These are phyloP conservation scores for Microtus agrestis DNA, from an alignment of 2,797 vertebrate species.

Conservation along the genomic window DNA sequence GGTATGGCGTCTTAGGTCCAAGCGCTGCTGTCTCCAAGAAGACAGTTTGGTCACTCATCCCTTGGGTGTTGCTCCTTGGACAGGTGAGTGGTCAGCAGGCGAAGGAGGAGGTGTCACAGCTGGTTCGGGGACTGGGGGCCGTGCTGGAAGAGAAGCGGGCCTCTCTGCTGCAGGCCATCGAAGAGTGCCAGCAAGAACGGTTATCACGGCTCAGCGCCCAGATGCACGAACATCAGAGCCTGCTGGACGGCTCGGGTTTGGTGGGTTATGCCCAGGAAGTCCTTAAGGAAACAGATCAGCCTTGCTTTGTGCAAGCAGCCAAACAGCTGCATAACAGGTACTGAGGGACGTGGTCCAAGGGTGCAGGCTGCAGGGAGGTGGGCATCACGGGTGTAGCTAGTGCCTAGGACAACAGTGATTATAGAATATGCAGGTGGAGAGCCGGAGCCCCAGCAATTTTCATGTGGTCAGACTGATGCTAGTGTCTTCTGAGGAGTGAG, in stretches of 20 bases:
- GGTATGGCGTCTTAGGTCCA: background rate
- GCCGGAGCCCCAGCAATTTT: background rate
- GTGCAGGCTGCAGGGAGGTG: background rate
- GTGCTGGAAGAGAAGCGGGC: constrained; percentile 93
- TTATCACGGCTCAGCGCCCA: constrained; percentile 91
- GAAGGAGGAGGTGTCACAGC: constrained; percentile 93
- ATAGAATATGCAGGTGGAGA: too few species aligned
- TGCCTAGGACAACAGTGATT: background rate
- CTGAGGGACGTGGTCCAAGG: background rate
- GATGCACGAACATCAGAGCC: constrained; percentile 92
- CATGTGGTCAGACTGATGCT: background rate
- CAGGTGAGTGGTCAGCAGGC: constrained; percentile 94
- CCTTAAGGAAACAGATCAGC: constrained; percentile 95
- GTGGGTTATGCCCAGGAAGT: constrained; percentile 96
- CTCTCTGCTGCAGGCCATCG: constrained; percentile 90
- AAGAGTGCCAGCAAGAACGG: constrained; percentile 91
- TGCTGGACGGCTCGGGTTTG: constrained; percentile 95
- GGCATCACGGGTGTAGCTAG: background rate
- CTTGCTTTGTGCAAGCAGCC: constrained; percentile 97
- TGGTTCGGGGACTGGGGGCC: constrained; percentile 91
- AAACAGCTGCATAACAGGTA: constrained; percentile 96
- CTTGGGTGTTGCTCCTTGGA: constrained; percentile 55
- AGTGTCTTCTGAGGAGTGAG: background rate
- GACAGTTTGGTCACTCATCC: background rate
- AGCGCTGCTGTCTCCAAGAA: background rate